Conservation (phyloP, 2,797 vertebrate species). For the Chloroceryle amazona region DNA sequence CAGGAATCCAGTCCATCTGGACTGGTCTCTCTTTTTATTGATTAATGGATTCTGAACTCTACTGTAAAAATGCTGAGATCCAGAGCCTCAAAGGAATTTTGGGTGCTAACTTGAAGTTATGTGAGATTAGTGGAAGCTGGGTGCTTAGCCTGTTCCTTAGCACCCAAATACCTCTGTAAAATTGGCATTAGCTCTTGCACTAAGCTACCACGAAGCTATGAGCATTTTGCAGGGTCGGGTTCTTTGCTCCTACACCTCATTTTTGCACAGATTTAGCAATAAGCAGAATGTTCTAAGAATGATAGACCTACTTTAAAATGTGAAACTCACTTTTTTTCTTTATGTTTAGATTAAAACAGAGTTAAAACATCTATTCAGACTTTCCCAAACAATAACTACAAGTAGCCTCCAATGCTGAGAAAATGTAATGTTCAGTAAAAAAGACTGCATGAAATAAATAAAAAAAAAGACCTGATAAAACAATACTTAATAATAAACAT, state of each 20-base stretch:
- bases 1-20: constrained; percentile 38
- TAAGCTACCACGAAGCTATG: neutral
- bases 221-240: neutral
- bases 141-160: neutral
- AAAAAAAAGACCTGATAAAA: neutral
- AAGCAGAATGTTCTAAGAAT: neutral
- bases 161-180: neutral
- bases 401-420: neutral
- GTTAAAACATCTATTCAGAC: neutral
- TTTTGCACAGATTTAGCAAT: neutral
- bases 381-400: neutral
- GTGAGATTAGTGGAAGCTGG: neutral
- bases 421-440: neutral
- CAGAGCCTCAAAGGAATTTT: neutral
- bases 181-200: neutral
- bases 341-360: neutral
- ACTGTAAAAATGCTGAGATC: neutral
- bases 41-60: neutral
- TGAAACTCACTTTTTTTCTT: neutral
- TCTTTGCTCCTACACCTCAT: neutral
- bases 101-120: neutral
- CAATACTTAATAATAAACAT: neutral
- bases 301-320: neutral
- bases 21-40: neutral
- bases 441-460: neutral